phyloP scores from a whole-genome alignment of 2,888 invertebrate species.

The Arge pagana region DNA sequence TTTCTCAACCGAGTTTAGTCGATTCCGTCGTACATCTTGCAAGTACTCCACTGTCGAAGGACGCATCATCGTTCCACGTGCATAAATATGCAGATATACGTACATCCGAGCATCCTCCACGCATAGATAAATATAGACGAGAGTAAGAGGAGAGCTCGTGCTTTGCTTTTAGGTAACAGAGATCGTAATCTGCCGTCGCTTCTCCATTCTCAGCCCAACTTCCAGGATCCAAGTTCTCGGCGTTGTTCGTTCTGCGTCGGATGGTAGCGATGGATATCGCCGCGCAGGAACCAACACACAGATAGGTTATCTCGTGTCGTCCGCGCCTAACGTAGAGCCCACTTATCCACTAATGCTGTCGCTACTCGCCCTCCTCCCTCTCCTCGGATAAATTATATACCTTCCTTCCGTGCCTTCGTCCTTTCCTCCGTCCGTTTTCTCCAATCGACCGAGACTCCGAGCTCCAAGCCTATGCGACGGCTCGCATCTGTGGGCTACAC shows the following conservation, averaged over 20 bases:
- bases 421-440: conserved; percentile 2
- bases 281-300: conserved; percentile 17
- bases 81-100: background rate
- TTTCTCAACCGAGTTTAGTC: too few species aligned
- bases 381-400: conserved; percentile 18
- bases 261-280: conserved; percentile 10
- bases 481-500: too few species aligned
- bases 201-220: conserved; percentile 6
- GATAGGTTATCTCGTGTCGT: conserved; percentile 12
- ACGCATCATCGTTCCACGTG: too few species aligned
- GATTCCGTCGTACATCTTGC: too few species aligned
- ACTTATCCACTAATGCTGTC: conserved; percentile 56
- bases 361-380: conserved; percentile 44
- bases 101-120: background rate
- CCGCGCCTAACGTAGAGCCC: conserved; percentile 47
- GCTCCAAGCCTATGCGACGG: too few species aligned
- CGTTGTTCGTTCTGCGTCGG: background rate
- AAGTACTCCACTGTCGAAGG: too few species aligned
- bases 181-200: conserved; percentile 8
- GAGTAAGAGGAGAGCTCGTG: conserved; percentile 7
- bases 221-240: conserved; percentile 4
- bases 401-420: conserved; percentile 7
- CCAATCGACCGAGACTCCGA: too few species aligned
- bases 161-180: conserved; percentile 19
- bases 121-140: too few species aligned